A percentile compares a stretch with the other conserved stretches of the same genome.
Evolutionary conservation across 2,113 vertebrate genomes (phyloP).

Genomic region (Catharus fuscescens): DNA sequence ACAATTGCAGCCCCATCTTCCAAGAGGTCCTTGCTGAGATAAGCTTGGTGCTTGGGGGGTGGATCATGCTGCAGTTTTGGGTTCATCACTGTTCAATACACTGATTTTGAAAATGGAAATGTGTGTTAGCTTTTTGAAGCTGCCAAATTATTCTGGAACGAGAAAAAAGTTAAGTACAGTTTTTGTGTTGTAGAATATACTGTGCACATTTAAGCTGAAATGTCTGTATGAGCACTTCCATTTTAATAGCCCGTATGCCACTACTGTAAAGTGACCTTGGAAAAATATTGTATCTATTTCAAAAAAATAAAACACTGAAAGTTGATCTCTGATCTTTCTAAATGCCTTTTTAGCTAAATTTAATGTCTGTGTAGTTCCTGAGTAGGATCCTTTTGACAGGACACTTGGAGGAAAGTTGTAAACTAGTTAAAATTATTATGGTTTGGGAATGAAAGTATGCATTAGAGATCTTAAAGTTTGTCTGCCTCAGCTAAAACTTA

Average conservation of each 20-base stretch:
- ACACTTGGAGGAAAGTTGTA: not conserved
- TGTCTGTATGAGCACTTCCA: constrained; percentile 62
- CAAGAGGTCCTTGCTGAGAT: constrained; percentile 74
- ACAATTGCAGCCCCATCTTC: constrained; percentile 39
- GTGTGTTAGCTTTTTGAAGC: constrained; percentile 26
- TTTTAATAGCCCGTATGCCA: constrained; percentile 69
- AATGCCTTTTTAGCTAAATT: constrained; percentile 62
- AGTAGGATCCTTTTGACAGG: not conserved
- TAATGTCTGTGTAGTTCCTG: not conserved
- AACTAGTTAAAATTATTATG: not conserved
- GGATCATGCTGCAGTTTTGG: not conserved
- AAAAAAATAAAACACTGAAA: constrained; percentile 66
- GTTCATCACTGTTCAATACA: not conserved
- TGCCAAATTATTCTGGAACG: constrained; percentile 46
- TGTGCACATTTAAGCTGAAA: constrained; percentile 45
- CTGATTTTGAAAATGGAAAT: constrained; percentile 40
- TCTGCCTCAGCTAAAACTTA: not conserved
- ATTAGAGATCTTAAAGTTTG: not conserved
- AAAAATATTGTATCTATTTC: constrained; percentile 47
- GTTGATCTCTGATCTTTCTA: constrained; percentile 72
- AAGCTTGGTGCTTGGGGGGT: not conserved
- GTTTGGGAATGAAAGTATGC: not conserved
- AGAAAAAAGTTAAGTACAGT: not conserved
- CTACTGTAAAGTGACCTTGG: constrained; percentile 79
- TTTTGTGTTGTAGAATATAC: constrained; percentile 34